Evolutionary conservation across 2,888 invertebrate genomes (phyloP).

Genomic region (Pelosia muscerda): DNA sequence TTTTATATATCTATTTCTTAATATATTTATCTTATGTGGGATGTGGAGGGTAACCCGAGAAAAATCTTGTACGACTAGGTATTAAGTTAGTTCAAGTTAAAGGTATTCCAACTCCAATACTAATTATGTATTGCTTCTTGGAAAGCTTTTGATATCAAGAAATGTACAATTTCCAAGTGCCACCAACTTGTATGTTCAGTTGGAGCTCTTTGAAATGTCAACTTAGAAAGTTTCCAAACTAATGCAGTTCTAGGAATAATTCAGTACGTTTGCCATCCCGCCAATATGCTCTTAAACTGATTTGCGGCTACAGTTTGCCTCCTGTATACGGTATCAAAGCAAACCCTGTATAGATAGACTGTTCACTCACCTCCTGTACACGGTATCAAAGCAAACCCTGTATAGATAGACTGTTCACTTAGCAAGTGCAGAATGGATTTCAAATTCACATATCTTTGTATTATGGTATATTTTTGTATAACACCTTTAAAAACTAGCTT

Average conservation of each 20-base stretch:
- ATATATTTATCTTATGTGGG: no score
- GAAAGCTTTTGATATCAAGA: background rate
- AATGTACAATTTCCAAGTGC: background rate
- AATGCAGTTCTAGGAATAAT: background rate
- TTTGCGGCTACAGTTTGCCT: conserved; percentile 53
- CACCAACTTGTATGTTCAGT: background rate
- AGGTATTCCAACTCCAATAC: background rate
- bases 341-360: conserved; percentile 21
- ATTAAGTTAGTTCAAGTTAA: no score
- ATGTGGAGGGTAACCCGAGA: no score
- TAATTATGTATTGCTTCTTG: background rate
- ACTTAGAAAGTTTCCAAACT: background rate
- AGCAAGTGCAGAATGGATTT: conserved; percentile 26
- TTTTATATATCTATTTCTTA: no score
- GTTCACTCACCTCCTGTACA: conserved; percentile 36
- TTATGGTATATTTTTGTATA: no score
- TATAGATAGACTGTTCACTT: conserved; percentile 32
- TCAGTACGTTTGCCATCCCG: conserved; percentile 42
- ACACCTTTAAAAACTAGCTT: no score
- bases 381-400: conserved; percentile 26
- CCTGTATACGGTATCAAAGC: conserved; percentile 25
- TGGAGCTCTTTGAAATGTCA: background rate
- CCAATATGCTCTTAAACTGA: conserved; percentile 66
- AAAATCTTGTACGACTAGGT: no score
- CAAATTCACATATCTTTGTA: background rate